These are phyloP conservation scores for Ptilodon capucinus DNA, from an alignment of 2,888 invertebrate genomes.

Conservation along the genomic window DNA sequence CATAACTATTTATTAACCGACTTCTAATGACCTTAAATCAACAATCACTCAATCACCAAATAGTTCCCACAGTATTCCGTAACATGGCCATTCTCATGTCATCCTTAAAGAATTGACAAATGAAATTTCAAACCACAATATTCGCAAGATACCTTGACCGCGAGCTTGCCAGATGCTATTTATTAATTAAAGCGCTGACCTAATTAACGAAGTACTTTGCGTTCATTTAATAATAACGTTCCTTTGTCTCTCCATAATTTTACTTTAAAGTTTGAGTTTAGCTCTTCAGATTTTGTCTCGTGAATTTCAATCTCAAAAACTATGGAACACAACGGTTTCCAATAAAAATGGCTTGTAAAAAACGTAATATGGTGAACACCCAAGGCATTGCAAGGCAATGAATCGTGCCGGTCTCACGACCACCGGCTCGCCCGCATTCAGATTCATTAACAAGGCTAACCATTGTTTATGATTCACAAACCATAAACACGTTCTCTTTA, in stretches of 20 bases:
- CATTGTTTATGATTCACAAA: conserved; percentile 61
- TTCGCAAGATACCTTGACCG: conserved; percentile 16
- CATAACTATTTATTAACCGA: too few species aligned
- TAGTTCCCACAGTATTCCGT: background rate
- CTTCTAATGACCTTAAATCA: background rate
- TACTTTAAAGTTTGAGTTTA: conserved; percentile 16
- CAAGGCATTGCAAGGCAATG: conserved; percentile 35
- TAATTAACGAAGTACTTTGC: conserved; percentile 21
- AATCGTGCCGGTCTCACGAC: conserved; percentile 57
- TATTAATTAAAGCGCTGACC: conserved; percentile 26
- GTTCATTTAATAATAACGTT: conserved; percentile 19
- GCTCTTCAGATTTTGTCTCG: background rate
- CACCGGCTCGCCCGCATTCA: conserved; percentile 47
- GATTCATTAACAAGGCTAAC: conserved; percentile 75
- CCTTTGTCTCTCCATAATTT: conserved; percentile 18
- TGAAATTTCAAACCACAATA: conserved; percentile 4
- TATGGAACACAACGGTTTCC: background rate
- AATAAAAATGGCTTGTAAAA: conserved; percentile 5
- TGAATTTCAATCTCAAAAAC: background rate
- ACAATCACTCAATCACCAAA: too few species aligned
- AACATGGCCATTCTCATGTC: background rate
- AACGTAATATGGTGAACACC: conserved; percentile 34
- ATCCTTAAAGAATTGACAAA: background rate
- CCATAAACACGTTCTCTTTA: conserved; percentile 41
- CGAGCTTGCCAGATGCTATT: conserved; percentile 16